phyloP scores from a whole-genome alignment of 2,113 vertebrate species.

The Mola mola region DNA sequence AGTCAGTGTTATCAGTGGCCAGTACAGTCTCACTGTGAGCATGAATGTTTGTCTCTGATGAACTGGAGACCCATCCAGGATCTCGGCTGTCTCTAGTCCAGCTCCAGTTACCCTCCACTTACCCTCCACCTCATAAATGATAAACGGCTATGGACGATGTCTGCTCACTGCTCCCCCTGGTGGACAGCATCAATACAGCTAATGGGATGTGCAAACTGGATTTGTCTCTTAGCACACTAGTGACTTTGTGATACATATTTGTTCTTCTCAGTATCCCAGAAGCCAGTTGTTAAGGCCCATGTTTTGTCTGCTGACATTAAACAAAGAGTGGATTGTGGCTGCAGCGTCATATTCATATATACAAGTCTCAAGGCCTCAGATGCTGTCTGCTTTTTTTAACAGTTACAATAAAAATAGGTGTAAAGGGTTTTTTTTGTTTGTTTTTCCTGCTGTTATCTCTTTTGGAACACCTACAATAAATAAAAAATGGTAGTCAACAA shows the following conservation, averaged over 20 bases:
- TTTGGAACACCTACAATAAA: too few species aligned
- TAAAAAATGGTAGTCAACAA: too few species aligned
- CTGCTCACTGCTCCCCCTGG: conserved; percentile 64
- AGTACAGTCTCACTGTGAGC: background rate
- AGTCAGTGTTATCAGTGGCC: too few species aligned
- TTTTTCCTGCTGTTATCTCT: too few species aligned
- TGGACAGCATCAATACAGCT: conserved; percentile 25
- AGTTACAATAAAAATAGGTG: too few species aligned
- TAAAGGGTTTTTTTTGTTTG: too few species aligned
- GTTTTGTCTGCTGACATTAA: conserved; percentile 8
- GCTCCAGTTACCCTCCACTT: too few species aligned
- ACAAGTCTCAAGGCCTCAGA: conserved; percentile 28
- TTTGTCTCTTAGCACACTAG: conserved; percentile 23
- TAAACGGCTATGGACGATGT: too few species aligned
- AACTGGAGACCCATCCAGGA: too few species aligned
- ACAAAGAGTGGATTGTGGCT: conserved; percentile 12
- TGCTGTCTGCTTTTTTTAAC: conserved; percentile 19
- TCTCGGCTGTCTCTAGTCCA: too few species aligned
- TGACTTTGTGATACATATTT: conserved; percentile 31
- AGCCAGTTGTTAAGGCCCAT: conserved; percentile 3
- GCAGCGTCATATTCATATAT: conserved; percentile 27
- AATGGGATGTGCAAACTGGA: conserved; percentile 22
- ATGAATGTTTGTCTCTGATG: too few species aligned
- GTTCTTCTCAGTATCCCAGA: conserved; percentile 18
- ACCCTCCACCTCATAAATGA: too few species aligned